These are phyloP conservation scores for Archocentrus centrarchus DNA, from an alignment of 2,113 vertebrate species.

Conservation along the genomic window DNA sequence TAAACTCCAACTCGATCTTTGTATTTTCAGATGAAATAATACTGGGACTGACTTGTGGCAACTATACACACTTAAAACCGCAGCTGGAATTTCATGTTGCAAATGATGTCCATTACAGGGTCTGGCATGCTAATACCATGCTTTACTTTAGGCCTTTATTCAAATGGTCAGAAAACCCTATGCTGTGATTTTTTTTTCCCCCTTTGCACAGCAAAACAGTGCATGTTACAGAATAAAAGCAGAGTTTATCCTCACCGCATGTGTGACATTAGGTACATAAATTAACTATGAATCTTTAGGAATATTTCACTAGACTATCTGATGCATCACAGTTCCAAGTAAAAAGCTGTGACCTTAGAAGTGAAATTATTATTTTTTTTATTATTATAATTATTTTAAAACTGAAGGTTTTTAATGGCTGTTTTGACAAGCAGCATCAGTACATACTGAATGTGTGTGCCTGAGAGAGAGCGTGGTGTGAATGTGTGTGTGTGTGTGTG, in stretches of 20 bases:
- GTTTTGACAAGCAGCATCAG: conserved; percentile 35
- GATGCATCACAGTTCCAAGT: conserved; percentile 11
- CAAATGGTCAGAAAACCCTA: conserved; percentile 15
- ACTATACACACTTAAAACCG: not conserved
- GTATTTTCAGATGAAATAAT: not conserved
- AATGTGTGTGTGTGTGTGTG: not conserved
- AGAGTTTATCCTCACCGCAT: not conserved
- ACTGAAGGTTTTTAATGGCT: conserved; percentile 55
- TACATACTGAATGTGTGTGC: conserved; percentile 11
- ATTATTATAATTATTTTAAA: conserved; percentile 54
- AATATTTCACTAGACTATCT: conserved; percentile 33
- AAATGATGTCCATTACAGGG: conserved; percentile 13
- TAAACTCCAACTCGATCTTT: not conserved
- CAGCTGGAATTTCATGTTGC: conserved; percentile 2
- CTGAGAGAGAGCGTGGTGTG: not conserved
- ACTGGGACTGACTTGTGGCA: not conserved
- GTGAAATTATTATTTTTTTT: conserved; percentile 53
- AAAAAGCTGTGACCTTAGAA: conserved; percentile 57
- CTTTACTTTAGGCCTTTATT: conserved; percentile 27
- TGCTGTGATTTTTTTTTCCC: conserved; percentile 22
- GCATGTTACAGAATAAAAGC: conserved; percentile 5
- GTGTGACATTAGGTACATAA: conserved; percentile 32
- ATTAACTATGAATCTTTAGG: conserved; percentile 59
- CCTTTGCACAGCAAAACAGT: not conserved
- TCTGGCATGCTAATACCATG: conserved; percentile 28